Base-by-base conservation (phyloP, 92 coral and sea anemone genomes). In the Palythoa grandiflora region DNA sequence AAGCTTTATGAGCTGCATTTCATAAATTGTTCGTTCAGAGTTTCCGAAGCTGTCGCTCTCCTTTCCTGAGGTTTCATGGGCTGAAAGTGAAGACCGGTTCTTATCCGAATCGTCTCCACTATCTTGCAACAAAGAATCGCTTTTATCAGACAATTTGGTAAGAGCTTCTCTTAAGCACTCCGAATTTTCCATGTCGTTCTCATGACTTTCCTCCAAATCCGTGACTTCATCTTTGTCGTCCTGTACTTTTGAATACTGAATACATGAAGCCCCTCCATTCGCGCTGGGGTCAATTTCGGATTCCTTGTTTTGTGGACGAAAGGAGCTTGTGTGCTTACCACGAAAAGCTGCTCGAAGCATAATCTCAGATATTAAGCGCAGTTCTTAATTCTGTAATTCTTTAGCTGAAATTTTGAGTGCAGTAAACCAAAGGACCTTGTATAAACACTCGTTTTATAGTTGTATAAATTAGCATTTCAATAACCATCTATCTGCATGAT, bases 1-100 rank as follows among this genome's bases (percentile, higher is more conserved):
- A 17, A 97, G 94, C 71, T 97, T 98, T 9, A 91, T 93, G 1
- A 97, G 92, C 87, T 97, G 99, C 90, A 93, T 92, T 88, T 97
- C 99, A 83, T 97, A 97, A 39, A 97, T 90, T 47, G 87, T 80
- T 59, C 96, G 85, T 71, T 97, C 99, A 9, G 98, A 80, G 78
- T 76, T 75, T 16, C 92, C 84, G 47, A 95, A 93, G 21, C 85
- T 60, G 1, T 54, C 89, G n/a, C 60, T 4, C 1, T 5, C 38
- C 5, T 84, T 66, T 52, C 59, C 75, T 36, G 60, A 5, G 15
- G 9, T n/a, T 63, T n/a, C 37, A 63, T 19, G 28, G 28, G 28
- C 74, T 1, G 28, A 5, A 14, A 52, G 36, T 3, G 73, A 21
- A n/a, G 73, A 21, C n/a, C 9, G 37, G 73, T 17, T 61, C 37